Evolutionary conservation across 2,797 vertebrate species (phyloP), one percentile per base, ranked within the genome.

Genomic region (Enoplosus armatus): DNA sequence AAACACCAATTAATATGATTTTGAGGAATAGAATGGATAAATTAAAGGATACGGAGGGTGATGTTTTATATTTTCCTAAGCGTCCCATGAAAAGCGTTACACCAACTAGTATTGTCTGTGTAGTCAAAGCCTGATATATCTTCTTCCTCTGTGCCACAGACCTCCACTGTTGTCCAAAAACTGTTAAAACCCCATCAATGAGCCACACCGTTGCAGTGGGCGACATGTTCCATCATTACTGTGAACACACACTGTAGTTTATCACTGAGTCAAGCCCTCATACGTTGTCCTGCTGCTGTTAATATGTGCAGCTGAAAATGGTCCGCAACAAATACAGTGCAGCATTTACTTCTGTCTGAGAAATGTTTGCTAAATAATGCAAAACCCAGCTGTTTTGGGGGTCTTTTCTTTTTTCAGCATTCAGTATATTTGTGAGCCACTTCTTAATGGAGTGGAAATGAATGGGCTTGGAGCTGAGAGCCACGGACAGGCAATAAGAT

Each of bases 281-380:
- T 29, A 51, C 24, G 11, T n/a, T 0, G 7, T 37, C 29, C 39
- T 48, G 53, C n/a, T 56, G 33, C 22, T 8, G 29, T 43, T 10
- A 45, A 26, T 62, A 61, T 53, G 24, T 70, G 64, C 66, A 54
- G 50, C 50, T 22, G 50, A 22, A 54, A 68, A 31, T 67, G 27
- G 26, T 54, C 35, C 26, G 26, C 1, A 39, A 54, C 35, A 29
- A 45, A 51, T 10, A 41, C 16, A 60, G 20, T 9, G 11, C 9
- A 58, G 48, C 26, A 27, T 54, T 39, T 22, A 58, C 29, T 60
- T 33, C 33, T 51, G 24, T 22, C n/a, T 31, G 18, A 41, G 24
- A 41, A 20, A 22, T 67, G 24, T 37, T 65, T 33, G 8, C 14
- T 16, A 27, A 20, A 26, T 27, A 11, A 22, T 8, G 9, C 24